Base-by-base conservation (phyloP, 2,797 vertebrate genomes). In the Spea hammondii region DNA sequence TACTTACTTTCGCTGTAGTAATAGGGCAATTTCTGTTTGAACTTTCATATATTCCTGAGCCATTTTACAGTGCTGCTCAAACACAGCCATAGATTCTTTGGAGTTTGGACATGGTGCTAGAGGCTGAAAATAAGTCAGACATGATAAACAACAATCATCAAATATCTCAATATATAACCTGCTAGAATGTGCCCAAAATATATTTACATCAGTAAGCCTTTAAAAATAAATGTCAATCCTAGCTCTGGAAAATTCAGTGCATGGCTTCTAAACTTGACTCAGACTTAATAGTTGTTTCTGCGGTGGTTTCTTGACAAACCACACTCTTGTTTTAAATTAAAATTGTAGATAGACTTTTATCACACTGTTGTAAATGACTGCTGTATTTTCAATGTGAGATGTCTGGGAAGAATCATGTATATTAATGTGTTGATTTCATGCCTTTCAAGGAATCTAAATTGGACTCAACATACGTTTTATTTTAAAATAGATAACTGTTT, bases 61-160 rank as follows among this genome's bases (percentile, higher is more conserved):
- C 98, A 99, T 99, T 91, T 99, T 99, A 91, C 98, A 99, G 89
- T 99, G 97, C 87, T 99, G 98, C 87, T 99, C 97, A 89, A 99
- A 99, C 84, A 99, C 98, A 71, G 97, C 96, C 97, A 99, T 99
- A 83, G 98, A 99, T 91, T 99, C 98, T 94, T 99, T 99, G 88
- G 98, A 99, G 94, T 98, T 99, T 83, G 97, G 97, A 87, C 97
- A 99, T 0, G 98, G 98, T 87, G 97, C 95, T 69, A 99, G 91
- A 79, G 98, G 98, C 97, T 99, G 92, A 76, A 93, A 93, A 90
- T 84, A 90, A 91, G 88, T 85, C 80, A 90, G 77, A 83, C 84
- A 86, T 64, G 83, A 90, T 87, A 88, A 89, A 89, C 88, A 83
- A 80, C 74, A 87, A 87, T 89, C 83, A 85, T 88, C 79, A 79